Evolutionary conservation across 1,140 invertebrate species (phyloP), one percentile per base, ranked within the genome.

Genomic region (Bradysia coprophila): DNA sequence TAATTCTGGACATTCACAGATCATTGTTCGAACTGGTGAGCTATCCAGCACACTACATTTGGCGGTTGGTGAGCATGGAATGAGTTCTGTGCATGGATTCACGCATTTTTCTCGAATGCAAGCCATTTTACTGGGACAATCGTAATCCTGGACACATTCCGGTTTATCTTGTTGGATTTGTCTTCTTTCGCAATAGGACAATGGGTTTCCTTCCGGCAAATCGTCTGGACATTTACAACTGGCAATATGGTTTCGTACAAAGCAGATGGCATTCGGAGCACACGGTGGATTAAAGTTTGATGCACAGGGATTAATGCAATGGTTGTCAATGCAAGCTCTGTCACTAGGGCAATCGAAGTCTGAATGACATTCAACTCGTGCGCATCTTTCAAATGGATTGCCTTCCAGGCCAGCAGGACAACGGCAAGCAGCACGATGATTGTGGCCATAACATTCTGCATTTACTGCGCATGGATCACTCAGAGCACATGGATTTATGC

Each of bases 1-100:
- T 15, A 81, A 81, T 49, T 83, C 78, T 0, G 82, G 78, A 52
- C 85, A 89, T 40, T 81, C 79, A 53, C 84, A 88, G 28, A 81
- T 77, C 72, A 90, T 79, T 1, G 83, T 88, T 40, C 82, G 61
- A 10, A 88, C 78, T 2, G 85, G 85, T 20, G 81, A 65, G 15
- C 81, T 85, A 52, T 88, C 79, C 3, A 85, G 66, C 4, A 87
- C 82, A 47, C 72, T 74, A 56, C 85, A 90, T 32, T 71, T 66
- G 2, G 83, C 75, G 32, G 73, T 76, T 33, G 68, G 66, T 32
- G 72, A 61, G 44, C 86, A 84, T 4, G 82, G 80, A 50, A 71
- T 72, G 23, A 91, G 66, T 55, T 72, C 71, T 18, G 66, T 60
- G 53, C 82, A 86, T 24, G 83, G 84, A 56, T 90, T 78, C 2